Evolutionary conservation across 2,113 vertebrate genomes (phyloP), one percentile per base, ranked within the genome.

Genomic region (Platysternon megacephalum): DNA sequence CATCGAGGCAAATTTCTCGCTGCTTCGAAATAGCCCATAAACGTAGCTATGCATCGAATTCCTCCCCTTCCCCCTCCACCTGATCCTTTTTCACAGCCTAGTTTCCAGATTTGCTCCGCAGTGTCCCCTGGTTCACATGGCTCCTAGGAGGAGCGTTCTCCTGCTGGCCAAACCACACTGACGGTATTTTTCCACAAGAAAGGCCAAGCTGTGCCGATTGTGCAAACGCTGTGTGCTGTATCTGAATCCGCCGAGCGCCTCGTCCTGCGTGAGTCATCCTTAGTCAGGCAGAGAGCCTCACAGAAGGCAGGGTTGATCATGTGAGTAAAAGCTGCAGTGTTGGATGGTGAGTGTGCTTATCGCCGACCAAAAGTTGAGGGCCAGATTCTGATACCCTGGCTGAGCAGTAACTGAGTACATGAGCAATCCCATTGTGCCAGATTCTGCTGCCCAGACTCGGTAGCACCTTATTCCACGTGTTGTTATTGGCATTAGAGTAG

Each of bases 161-260:
- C 80, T 17, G 52, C 72, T 6, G 86, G 86, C 88, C 86, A 85
- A 44, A 72, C 93, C 91, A 19, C 93, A n/a, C 11, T 76, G 13
- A 88, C 35, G 39, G 28, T 0, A 22, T 61, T 79, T 87, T 91
- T 89, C 88, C 88, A 82, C 26, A 8, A 12, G n/a, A 52, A 84
- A 91, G 53, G 74, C 88, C 84, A 74, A 72, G 49, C 39, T 22
- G 21, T 6, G 9, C 10, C 2, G 72, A 10, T 55, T 1, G 1
- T 53, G 56, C 79, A 42, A 13, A 32, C 2, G 0, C n/a, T 6
- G 61, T 49, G 49, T 1, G 1, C 58, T 0, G 0, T 2, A 0
- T 52, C 65, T 29, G 84, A n/a, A 21, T 32, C 55, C 1, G 12
- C 53, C 1, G 53, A 85, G 55, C 56, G 55, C 8, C 2, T 3